Percentiles rank a stretch among this genome's conserved stretches.
These are phyloP conservation scores for Monochamus alternatus DNA, from an alignment of 2,888 invertebrate species.

Conservation along the genomic window DNA sequence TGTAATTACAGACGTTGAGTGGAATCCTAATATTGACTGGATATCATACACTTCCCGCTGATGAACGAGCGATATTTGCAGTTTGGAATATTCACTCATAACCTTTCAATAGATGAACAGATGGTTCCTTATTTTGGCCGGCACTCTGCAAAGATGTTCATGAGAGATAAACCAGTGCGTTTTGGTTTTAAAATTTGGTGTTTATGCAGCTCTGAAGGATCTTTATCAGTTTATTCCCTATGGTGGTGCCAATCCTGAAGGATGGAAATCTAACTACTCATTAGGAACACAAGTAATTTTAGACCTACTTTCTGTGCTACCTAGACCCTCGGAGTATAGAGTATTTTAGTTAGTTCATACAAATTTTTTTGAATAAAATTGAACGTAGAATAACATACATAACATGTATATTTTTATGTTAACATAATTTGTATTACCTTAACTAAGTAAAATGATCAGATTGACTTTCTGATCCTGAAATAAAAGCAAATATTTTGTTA, in stretches of 20 bases:
- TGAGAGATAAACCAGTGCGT: background rate
- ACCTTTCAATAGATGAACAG: background rate
- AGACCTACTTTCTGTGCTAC: background rate
- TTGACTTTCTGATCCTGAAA: no score
- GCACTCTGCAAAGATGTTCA: background rate
- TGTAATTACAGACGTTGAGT: slow-evolving; percentile 22
- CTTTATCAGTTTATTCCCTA: background rate
- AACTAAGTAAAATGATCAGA: no score
- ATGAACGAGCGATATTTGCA: slow-evolving; percentile 51
- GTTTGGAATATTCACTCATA: slow-evolving; percentile 48
- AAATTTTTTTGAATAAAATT: no score
- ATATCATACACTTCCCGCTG: slow-evolving; percentile 38
- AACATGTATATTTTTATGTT: no score
- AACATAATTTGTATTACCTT: no score
- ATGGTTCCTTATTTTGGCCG: background rate
- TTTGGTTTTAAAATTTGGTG: background rate
- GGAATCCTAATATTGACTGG: slow-evolving; percentile 26
- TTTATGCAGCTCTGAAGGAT: background rate
- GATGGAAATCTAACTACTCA: no score
- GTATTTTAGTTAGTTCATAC: no score
- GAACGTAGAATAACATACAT: no score
- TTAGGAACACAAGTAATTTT: no score
- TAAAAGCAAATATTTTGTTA: no score
- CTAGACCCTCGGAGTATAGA: background rate
- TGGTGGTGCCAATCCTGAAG: no score